Conservation (phyloP, 2,113 vertebrate genomes). For the Dasypus novemcinctus region DNA sequence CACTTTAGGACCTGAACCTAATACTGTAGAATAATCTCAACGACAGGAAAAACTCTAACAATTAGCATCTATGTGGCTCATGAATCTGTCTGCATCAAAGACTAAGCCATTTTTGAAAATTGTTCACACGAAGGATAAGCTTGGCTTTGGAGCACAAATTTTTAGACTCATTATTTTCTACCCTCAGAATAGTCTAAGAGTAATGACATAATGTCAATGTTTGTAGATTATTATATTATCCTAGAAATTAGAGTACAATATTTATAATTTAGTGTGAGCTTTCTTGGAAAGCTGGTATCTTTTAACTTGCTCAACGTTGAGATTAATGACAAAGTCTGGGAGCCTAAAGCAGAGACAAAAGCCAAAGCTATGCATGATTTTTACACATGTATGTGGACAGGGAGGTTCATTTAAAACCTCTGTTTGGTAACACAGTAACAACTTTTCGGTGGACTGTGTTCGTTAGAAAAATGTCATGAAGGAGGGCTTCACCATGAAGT, state of each 20-base stretch:
- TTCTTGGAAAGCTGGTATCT: constrained; percentile 16
- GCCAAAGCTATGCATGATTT: not conserved
- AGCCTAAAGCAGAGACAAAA: not conserved
- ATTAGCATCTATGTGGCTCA: not conserved
- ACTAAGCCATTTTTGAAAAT: not conserved
- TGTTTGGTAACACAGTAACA: not conserved
- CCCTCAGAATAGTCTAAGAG: not conserved
- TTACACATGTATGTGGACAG: not conserved
- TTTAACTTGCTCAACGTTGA: not conserved
- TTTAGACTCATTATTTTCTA: constrained; percentile 11
- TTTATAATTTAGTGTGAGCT: not conserved
- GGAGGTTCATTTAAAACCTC: not conserved
- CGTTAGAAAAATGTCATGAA: not conserved
- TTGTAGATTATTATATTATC: not conserved
- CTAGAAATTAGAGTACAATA: not conserved
- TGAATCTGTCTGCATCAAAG: constrained; percentile 23
- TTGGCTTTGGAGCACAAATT: constrained; percentile 37
- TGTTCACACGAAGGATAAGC: not conserved
- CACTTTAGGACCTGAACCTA: constrained; percentile 15
- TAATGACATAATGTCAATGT: not conserved
- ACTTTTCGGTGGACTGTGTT: not conserved
- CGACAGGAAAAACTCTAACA: constrained; percentile 3
- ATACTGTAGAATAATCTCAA: constrained; percentile 8
- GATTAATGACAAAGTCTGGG: not conserved
- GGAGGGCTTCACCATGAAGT: not conserved